Evolutionary conservation across 2,797 vertebrate genomes (phyloP), one percentile per base, ranked within the genome.

Genomic region (Propithecus deckenii): DNA sequence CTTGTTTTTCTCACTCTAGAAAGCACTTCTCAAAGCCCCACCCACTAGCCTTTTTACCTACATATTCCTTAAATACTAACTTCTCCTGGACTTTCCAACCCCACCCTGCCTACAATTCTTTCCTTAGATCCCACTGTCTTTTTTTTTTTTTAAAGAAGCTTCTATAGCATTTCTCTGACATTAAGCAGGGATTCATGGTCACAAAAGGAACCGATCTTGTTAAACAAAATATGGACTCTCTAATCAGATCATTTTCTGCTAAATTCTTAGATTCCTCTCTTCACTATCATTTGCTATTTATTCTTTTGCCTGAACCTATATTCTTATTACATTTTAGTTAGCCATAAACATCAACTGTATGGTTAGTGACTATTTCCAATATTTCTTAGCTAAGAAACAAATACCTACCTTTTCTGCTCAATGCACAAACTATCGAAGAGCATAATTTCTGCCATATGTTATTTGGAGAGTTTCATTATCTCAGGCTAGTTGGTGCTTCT

Each of bases 11-110:
- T 81, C 32, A 25, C 12, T 61, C n/a, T 63, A 38, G 11, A 86
- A 78, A 71, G 8, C 2, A 69, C 11, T 76, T 90, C 20, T 46
- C 6, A 94, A 25, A 95, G 67, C 12, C 28, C 13, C 4, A 35
- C 9, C 2, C 2, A 6, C 10, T 15, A 63, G 7, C 0, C 7
- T n/a, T 59, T 72, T 83, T 10, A 43, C 0, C 2, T n/a, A 13
- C 1, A 22, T 23, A 43, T 74, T 48, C 2, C 30, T 95, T 23
- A 50, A 61, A 38, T 69, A 72, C 1, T 15, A 65, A 30, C 0
- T 78, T 89, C 17, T 13, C 9, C 17, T 72, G n/a, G 11, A 41
- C 3, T 59, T 75, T 78, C 13, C 22, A 72, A 52, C 11, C 7
- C 3, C 23, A 0, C 43, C 28, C 0, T 32, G 10, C 1, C 7